Evolutionary conservation across 2,797 vertebrate genomes (phyloP).

Genomic region (Lophotriccus pileatus): DNA sequence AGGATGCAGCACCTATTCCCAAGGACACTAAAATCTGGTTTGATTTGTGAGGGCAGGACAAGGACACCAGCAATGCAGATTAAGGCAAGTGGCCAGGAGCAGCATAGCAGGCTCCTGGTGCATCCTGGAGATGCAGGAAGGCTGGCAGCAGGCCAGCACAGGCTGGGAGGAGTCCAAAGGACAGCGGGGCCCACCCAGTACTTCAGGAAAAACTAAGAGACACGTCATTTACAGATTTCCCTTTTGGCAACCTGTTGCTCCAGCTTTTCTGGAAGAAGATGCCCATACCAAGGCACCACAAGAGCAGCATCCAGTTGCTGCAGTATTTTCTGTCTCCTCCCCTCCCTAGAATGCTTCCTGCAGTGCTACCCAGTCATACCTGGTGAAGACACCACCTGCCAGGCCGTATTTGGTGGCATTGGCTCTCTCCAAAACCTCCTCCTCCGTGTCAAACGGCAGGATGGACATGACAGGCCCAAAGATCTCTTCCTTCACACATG

Average conservation of each 20-base stretch:
- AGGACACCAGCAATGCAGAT: not conserved
- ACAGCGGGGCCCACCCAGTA: not conserved
- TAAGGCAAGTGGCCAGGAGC: not conserved
- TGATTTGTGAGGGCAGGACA: not conserved
- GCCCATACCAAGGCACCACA: not conserved
- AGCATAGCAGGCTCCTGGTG: not conserved
- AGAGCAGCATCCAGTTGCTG: not conserved
- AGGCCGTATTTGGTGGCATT: slow-evolving; percentile 89
- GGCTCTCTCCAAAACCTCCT: slow-evolving; percentile 88
- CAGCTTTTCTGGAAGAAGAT: not conserved
- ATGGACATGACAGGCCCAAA: slow-evolving; percentile 98
- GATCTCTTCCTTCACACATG: slow-evolving; percentile 94
- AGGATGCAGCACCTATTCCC: not conserved
- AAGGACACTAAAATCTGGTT: not conserved
- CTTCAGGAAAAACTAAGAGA: not conserved
- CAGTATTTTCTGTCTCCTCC: not conserved
- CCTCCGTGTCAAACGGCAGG: slow-evolving; percentile 90
- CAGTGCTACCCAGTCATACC: slow-evolving; percentile 67
- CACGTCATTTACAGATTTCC: not conserved
- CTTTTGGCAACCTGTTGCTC: not conserved
- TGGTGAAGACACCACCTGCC: slow-evolving; percentile 95
- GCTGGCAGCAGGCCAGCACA: not conserved
- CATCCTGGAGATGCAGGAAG: not conserved
- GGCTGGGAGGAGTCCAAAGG: not conserved
- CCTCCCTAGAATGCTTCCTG: not conserved